Conservation (phyloP, 2,797 vertebrate species). For the Hoplostethus atlanticus region DNA sequence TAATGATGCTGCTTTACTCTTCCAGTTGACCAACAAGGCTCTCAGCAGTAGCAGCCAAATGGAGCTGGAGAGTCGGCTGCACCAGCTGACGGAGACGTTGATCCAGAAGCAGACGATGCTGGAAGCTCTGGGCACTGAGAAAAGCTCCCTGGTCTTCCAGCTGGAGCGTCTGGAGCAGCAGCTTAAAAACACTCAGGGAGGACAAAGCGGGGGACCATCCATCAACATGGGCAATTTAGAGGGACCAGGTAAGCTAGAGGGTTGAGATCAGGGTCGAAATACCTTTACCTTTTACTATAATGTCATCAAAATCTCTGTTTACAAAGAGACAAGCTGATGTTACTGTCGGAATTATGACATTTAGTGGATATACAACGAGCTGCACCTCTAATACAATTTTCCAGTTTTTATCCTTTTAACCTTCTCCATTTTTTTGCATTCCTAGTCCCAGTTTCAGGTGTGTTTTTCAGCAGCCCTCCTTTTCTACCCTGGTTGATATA, state of each 20-base stretch:
- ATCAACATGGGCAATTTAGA: conserved; percentile 93
- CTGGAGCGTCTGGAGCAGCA: conserved; percentile 95
- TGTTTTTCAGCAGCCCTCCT: too few species aligned
- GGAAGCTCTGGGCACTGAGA: conserved; percentile 96
- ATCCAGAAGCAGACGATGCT: conserved; percentile 99
- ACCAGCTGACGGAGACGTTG: conserved; percentile 97
- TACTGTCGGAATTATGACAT: too few species aligned
- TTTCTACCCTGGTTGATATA: too few species aligned
- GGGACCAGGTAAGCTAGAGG: conserved; percentile 79
- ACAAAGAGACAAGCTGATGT: too few species aligned
- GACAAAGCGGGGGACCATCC: conserved; percentile 82
- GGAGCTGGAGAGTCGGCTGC: conserved; percentile 95
- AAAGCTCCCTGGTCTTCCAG: conserved; percentile 95
- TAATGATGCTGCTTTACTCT: background rate
- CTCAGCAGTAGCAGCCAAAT: conserved; percentile 93
- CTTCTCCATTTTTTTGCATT: too few species aligned
- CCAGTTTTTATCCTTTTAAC: too few species aligned
- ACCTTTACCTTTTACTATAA: too few species aligned
- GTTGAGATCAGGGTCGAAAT: too few species aligned
- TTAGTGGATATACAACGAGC: too few species aligned
- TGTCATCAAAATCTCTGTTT: too few species aligned
- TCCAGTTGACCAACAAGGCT: conserved; percentile 95
- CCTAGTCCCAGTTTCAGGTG: too few species aligned
- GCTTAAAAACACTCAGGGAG: conserved; percentile 87
- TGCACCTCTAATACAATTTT: too few species aligned